phyloP scores from a whole-genome alignment of 2,888 invertebrate genomes.

The Platycheirus rosarum region DNA sequence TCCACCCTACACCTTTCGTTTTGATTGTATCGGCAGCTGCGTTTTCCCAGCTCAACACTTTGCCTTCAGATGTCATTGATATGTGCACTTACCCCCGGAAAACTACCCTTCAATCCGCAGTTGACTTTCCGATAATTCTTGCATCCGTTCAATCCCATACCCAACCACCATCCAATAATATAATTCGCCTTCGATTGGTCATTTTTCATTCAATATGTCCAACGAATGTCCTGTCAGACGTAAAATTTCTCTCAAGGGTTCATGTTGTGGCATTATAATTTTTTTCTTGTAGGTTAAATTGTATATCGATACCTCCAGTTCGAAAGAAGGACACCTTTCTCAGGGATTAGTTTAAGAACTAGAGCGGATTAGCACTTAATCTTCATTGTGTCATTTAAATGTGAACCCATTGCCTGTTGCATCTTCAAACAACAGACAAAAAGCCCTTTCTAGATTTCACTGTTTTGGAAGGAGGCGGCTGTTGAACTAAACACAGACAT shows the following conservation, averaged over 20 bases:
- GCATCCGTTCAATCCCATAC: slow-evolving; percentile 21
- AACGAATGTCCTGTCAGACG: slow-evolving; percentile 32
- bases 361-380: slow-evolving; percentile 38
- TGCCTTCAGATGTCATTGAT: slow-evolving; percentile 53
- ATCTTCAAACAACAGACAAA: neutral
- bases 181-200: slow-evolving; percentile 79
- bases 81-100: slow-evolving; percentile 7
- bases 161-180: slow-evolving; percentile 57
- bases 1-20: slow-evolving; percentile 36
- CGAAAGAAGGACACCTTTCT: slow-evolving; percentile 18
- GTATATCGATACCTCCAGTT: too few relatives aligned
- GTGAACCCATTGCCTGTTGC: slow-evolving; percentile 51
- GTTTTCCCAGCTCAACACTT: slow-evolving; percentile 55
- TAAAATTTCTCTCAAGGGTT: slow-evolving; percentile 15
- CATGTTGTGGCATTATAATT: slow-evolving; percentile 49
- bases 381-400: slow-evolving; percentile 20
- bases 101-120: slow-evolving; percentile 48
- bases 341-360: slow-evolving; percentile 30
- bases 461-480: slow-evolving; percentile 66
- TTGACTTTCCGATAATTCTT: slow-evolving; percentile 16
- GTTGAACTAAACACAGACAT: slow-evolving; percentile 28
- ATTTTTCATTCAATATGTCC: slow-evolving; percentile 79
- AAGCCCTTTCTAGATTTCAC: slow-evolving; percentile 7
- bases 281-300: too few relatives aligned
- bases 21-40: slow-evolving; percentile 56